Conservation (phyloP, 2,113 vertebrate species). For the Zosterops lateralis region DNA sequence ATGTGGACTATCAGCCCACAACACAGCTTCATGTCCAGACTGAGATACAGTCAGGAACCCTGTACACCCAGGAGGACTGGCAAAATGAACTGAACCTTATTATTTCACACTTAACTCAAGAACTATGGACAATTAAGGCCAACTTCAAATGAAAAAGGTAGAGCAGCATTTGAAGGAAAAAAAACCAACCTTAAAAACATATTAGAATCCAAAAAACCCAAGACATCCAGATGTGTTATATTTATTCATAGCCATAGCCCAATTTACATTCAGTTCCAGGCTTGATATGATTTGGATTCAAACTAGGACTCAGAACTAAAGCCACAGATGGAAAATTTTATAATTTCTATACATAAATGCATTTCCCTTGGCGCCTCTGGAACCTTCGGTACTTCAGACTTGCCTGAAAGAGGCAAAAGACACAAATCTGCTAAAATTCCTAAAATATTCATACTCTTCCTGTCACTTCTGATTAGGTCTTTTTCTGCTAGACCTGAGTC, state of each 20-base stretch:
- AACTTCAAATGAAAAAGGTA: not conserved
- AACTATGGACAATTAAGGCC: not conserved
- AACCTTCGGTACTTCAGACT: not conserved
- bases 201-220: not conserved
- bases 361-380: conserved; percentile 25
- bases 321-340: conserved; percentile 20
- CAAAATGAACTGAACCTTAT: not conserved
- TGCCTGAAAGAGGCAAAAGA: not conserved
- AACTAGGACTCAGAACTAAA: not conserved
- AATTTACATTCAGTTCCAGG: conserved; percentile 30
- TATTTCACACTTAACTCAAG: not conserved
- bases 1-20: not conserved
- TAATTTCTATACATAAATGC: conserved; percentile 21
- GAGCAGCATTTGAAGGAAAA: not conserved
- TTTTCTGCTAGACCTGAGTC: not conserved
- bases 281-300: not conserved
- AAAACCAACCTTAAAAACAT: not conserved
- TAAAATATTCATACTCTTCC: not conserved
- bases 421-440: not conserved
- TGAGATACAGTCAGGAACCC: not conserved
- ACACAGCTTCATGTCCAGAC: not conserved
- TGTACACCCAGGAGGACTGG: not conserved
- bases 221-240: not conserved
- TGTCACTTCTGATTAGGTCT: not conserved
- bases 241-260: not conserved